phyloP scores from a whole-genome alignment of 2,797 vertebrate genomes.

The Rhincodon typus region DNA sequence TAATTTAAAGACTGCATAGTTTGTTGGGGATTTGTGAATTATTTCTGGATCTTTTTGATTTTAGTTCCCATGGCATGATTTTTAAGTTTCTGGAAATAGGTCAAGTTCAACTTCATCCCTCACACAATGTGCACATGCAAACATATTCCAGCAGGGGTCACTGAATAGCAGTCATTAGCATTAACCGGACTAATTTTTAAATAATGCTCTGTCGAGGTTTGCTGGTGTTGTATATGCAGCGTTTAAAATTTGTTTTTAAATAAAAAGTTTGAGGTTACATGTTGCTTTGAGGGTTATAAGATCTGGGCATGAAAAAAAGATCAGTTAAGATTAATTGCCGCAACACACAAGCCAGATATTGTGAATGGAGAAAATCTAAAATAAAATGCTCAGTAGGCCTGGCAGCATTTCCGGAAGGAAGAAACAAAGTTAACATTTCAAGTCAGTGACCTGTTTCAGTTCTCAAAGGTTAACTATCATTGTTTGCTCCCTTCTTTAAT shows the following conservation, averaged over 20 bases:
- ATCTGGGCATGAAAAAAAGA: background rate
- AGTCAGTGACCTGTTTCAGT: background rate
- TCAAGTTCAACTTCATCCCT: background rate
- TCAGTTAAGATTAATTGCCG: background rate
- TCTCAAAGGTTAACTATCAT: background rate
- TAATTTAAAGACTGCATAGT: background rate
- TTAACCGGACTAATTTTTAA: background rate
- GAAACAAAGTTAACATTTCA: background rate
- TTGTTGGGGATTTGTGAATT: background rate
- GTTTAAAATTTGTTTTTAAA: background rate
- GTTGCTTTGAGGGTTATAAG: background rate
- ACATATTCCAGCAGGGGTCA: background rate
- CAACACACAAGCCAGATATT: background rate
- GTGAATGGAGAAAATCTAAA: background rate
- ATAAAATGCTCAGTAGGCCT: background rate
- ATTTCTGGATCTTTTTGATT: background rate
- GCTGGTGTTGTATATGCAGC: background rate
- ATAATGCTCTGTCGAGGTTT: background rate
- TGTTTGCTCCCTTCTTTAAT: background rate
- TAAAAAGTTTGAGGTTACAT: background rate
- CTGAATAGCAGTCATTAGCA: background rate
- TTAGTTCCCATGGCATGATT: background rate
- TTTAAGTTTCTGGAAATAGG: background rate
- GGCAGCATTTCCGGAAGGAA: background rate
- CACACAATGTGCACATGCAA: background rate